Evolutionary conservation across 2,797 vertebrate species (phyloP), one percentile per base, ranked within the genome.

Genomic region (Avahi laniger): DNA sequence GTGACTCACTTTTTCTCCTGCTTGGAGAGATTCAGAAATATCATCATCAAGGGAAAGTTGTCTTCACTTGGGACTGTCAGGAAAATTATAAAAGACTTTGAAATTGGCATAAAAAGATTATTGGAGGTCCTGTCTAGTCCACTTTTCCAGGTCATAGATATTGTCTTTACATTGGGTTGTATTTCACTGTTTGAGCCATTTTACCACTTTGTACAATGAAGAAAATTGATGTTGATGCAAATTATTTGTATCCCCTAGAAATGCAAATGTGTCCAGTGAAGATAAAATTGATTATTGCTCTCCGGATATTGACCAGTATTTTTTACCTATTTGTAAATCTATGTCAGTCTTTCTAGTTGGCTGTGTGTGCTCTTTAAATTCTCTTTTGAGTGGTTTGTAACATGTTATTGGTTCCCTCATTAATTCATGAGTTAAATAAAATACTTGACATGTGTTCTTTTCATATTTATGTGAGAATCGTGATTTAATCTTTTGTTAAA

Each of bases 401-500:
- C 61, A 35, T 87, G 38, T 70, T 92, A 83, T 76, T 89, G 52
- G 54, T 65, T 70, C 22, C 59, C 18, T 80, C 84, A 48, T 81
- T 93, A 84, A 84, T 75, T 81, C 46, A 63, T n/a, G 65, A 76
- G 33, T 78, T 76, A 87, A 76, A 87, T 72, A 72, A 83, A 90
- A 75, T 87, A 92, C 69, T 59, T 76, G 63, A 4, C 4, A 5
- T 82, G 7, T 65, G 35, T 41, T 70, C 4, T 14, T 43, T 94
- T 81, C 20, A 54, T 41, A 65, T 93, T 89, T 89, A 75, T 59
- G 41, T 28, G 28, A 96, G 15, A 61, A 14, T 88, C 30, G 33
- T 73, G 22, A 54, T 91, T 95, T 95, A 82, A 73, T 87, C 22
- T 12, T 96, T 94, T 70, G 50, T 52, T 80, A 91, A 95, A 85